Evolutionary conservation across 2,888 invertebrate species (phyloP).

Genomic region (Julus scanicus): DNA sequence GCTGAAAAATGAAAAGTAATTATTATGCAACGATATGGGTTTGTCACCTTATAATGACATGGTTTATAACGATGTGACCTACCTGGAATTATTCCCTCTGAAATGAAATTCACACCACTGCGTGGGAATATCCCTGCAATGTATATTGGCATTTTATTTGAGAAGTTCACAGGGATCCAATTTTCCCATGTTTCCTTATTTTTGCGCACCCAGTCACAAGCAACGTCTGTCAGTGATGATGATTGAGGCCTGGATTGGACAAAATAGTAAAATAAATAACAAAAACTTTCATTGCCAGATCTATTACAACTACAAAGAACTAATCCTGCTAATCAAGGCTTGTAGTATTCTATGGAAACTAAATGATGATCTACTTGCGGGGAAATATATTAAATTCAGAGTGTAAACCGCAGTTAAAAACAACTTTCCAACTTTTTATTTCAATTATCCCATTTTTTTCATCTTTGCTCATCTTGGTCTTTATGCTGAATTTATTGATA

Average conservation of each 20-base stretch:
- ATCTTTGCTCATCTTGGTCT: too few species aligned
- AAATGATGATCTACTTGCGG: not conserved
- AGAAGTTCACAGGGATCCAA: slow-evolving; percentile 66
- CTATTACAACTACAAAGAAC: not conserved
- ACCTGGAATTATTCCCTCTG: slow-evolving; percentile 72
- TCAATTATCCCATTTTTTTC: not conserved
- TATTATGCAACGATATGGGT: not conserved
- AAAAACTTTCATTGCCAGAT: not conserved
- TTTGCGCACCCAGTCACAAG: slow-evolving; percentile 76
- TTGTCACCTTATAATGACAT: not conserved
- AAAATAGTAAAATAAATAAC: not conserved
- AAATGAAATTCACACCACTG: slow-evolving; percentile 72
- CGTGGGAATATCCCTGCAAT: slow-evolving; percentile 80
- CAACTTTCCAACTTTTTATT: not conserved
- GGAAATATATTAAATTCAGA: not conserved
- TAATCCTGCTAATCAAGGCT: not conserved
- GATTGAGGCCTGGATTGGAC: not conserved
- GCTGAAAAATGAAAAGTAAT: slow-evolving; percentile 66
- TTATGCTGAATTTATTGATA: too few species aligned
- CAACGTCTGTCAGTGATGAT: slow-evolving; percentile 68
- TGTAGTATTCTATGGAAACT: not conserved
- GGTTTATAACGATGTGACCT: slow-evolving; percentile 57
- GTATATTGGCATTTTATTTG: slow-evolving; percentile 68
- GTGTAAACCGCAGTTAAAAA: not conserved
- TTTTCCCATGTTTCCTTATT: slow-evolving; percentile 68